A percentile compares a stretch with the other conserved stretches of the same genome.
Evolutionary conservation across 2,888 invertebrate species (phyloP).

Genomic region (Mycogona germanica): DNA sequence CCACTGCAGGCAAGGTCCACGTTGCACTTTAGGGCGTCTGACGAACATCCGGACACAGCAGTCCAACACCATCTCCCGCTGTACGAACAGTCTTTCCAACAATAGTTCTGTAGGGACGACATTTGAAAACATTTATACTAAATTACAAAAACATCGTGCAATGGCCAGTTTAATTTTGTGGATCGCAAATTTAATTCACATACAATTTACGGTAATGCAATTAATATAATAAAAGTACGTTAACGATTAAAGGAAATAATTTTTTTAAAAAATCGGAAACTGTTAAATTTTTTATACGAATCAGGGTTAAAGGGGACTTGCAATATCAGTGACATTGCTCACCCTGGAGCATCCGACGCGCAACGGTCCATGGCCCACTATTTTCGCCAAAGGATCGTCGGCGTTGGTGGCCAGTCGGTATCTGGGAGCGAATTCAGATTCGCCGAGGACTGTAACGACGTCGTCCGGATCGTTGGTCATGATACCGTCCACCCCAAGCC

Average conservation of each 20-base stretch:
- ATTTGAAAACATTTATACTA: too few relatives aligned
- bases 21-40: constrained; percentile 8
- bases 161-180: too few relatives aligned
- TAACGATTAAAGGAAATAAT: background rate
- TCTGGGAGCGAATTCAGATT: constrained; percentile 7
- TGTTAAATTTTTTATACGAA: too few relatives aligned
- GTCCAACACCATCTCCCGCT: constrained; percentile 17
- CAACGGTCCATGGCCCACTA: constrained; percentile 10
- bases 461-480: constrained; percentile 19
- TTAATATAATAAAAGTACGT: background rate
- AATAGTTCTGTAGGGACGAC: constrained; percentile 12
- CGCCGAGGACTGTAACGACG: background rate
- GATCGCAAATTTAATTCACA: too few relatives aligned
- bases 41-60: constrained; percentile 5
- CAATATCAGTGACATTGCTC: background rate
- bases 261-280: too few relatives aligned
- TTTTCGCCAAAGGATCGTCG: constrained; percentile 13
- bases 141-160: too few relatives aligned
- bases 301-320: too few relatives aligned
- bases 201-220: too few relatives aligned
- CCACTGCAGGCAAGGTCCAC: background rate
- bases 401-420: constrained; percentile 13
- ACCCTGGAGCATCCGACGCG: constrained; percentile 13
- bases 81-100: constrained; percentile 17
- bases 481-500: constrained; percentile 17